phyloP scores from a whole-genome alignment of 1,140 invertebrate genomes.

The Psix sp. region DNA sequence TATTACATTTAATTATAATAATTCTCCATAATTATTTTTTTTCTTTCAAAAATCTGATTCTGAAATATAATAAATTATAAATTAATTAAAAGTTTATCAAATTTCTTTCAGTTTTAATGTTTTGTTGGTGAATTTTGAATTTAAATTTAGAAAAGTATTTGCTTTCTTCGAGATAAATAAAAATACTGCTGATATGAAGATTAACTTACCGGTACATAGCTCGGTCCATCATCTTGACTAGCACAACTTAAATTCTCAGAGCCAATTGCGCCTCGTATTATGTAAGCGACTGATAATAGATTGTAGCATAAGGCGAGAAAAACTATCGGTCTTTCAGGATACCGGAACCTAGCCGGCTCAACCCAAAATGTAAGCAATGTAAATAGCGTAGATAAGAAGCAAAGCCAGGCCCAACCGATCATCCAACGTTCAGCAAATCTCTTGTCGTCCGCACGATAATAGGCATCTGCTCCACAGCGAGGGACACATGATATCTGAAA shows the following conservation, averaged over 20 bases:
- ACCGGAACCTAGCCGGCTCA: constrained; percentile 87
- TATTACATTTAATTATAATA: too few species aligned
- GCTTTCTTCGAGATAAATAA: too few species aligned
- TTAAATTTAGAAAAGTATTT: too few species aligned
- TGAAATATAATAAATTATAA: too few species aligned
- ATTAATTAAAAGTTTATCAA: too few species aligned
- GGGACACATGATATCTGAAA: constrained; percentile 78
- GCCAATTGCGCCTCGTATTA: constrained; percentile 83
- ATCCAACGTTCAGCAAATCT: constrained; percentile 88
- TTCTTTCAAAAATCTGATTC: too few species aligned
- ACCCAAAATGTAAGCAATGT: constrained; percentile 93
- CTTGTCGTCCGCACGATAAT: constrained; percentile 85
- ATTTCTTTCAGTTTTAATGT: too few species aligned
- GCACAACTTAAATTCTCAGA: constrained; percentile 80
- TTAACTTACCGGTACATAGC: constrained; percentile 77
- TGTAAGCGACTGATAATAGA: constrained; percentile 84
- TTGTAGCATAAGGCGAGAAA: constrained; percentile 92
- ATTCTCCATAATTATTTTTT: too few species aligned
- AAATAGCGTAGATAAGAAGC: constrained; percentile 89
- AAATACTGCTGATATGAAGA: too few species aligned
- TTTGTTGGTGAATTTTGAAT: too few species aligned
- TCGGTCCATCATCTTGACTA: constrained; percentile 75
- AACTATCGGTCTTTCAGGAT: constrained; percentile 91
- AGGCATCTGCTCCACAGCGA: constrained; percentile 83
- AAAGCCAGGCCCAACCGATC: constrained; percentile 89